phyloP scores from a whole-genome alignment of 2,113 vertebrate genomes.

The Jacana jacana region DNA sequence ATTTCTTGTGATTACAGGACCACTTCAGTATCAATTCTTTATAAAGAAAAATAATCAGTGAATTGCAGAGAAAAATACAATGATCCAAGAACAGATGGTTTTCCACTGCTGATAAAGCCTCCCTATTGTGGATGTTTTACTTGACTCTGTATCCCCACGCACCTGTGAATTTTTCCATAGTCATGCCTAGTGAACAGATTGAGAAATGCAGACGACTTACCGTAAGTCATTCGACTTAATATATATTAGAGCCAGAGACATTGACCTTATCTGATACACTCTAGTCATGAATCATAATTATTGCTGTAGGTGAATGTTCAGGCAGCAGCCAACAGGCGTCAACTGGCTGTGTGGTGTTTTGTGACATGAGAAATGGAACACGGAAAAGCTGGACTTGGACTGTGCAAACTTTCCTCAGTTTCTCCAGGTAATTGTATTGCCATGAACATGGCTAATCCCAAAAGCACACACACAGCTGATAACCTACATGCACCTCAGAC shows the following conservation, averaged over 20 bases:
- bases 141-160: not conserved
- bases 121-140: not conserved
- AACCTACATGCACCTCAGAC: constrained; percentile 45
- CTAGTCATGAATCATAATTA: not conserved
- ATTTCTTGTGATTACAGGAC: not conserved
- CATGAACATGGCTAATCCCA: constrained; percentile 44
- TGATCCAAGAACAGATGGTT: not conserved
- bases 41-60: not conserved
- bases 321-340: not conserved
- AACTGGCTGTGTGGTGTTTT: not conserved
- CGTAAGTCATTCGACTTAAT: not conserved
- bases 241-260: not conserved
- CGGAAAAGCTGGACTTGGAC: not conserved
- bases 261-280: not conserved
- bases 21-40: not conserved
- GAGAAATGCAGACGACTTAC: not conserved
- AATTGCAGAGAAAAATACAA: not conserved
- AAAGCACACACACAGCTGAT: constrained; percentile 46
- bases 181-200: not conserved
- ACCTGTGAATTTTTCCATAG: not conserved
- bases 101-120: not conserved
- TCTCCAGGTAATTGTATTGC: constrained; percentile 1
- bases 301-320: not conserved
- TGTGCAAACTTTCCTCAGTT: not conserved
- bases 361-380: not conserved